Percentiles rank a stretch among this genome's conserved stretches.
phyloP scores from a whole-genome alignment of 2,888 invertebrate genomes.

The Catocala nupta region DNA sequence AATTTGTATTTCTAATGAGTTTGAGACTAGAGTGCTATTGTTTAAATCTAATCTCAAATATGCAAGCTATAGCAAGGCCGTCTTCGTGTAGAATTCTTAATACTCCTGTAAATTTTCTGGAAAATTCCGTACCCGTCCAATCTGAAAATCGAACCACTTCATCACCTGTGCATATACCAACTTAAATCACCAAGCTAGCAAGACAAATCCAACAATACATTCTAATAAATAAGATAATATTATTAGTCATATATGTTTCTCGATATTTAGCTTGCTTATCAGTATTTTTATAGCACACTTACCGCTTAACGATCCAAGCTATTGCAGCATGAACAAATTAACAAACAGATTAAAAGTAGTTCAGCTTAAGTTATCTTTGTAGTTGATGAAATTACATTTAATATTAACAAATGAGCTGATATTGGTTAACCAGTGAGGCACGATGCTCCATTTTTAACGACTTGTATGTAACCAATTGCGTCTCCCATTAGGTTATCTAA shows the following conservation, averaged over 20 bases:
- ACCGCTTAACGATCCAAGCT: slow-evolving; percentile 57
- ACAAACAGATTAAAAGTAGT: slow-evolving; percentile 33
- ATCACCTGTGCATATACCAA: too few relatives aligned
- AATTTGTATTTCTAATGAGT: too few relatives aligned
- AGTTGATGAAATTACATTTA: slow-evolving; percentile 16
- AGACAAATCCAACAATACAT: too few relatives aligned
- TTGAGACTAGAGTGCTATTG: too few relatives aligned
- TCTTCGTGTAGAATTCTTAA: too few relatives aligned
- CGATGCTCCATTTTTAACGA: slow-evolving; percentile 9
- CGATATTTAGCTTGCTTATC: background rate
- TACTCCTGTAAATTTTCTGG: too few relatives aligned
- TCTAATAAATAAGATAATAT: too few relatives aligned
- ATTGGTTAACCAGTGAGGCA: background rate
- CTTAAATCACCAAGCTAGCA: too few relatives aligned
- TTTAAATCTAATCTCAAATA: too few relatives aligned
- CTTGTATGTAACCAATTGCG: slow-evolving; percentile 1
- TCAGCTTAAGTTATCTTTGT: slow-evolving; percentile 37
- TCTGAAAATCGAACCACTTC: too few relatives aligned
- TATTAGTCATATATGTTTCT: background rate
- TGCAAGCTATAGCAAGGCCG: too few relatives aligned
- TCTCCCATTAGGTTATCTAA: background rate
- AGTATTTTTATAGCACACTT: slow-evolving; percentile 39
- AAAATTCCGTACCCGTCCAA: too few relatives aligned
- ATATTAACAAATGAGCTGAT: slow-evolving; percentile 2
- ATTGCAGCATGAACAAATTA: slow-evolving; percentile 62